phyloP scores from a whole-genome alignment of 2,113 vertebrate genomes.

The Hoplias malabaricus region DNA sequence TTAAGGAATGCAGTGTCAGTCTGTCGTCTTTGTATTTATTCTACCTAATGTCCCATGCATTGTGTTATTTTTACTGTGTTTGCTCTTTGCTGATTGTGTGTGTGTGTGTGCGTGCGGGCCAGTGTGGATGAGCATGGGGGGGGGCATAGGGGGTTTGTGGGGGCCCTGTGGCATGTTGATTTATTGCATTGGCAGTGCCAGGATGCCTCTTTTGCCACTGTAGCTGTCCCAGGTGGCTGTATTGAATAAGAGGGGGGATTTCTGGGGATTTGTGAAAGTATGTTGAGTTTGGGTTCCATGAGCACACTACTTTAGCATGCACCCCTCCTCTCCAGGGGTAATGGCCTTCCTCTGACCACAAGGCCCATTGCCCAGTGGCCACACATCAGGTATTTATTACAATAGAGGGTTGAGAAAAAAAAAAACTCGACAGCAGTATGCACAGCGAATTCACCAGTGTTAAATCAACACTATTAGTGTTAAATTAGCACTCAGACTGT shows the following conservation, averaged over 20 bases:
- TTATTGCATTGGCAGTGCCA: constrained; percentile 48
- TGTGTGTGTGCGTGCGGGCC: constrained; percentile 7
- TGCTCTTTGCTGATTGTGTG: constrained; percentile 8
- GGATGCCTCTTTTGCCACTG: constrained; percentile 32
- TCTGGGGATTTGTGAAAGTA: constrained; percentile 45
- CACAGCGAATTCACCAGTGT: too few species aligned
- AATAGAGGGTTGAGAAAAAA: neutral
- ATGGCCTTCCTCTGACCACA: neutral
- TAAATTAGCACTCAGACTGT: too few species aligned
- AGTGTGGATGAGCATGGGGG: neutral
- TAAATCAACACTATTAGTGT: too few species aligned
- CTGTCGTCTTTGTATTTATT: neutral
- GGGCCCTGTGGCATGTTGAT: constrained; percentile 42
- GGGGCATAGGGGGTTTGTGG: neutral
- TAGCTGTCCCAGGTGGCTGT: constrained; percentile 45
- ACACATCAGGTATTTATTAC: too few species aligned
- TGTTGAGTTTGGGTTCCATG: constrained; percentile 42
- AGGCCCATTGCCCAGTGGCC: neutral
- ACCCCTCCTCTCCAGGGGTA: neutral
- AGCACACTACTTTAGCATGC: constrained; percentile 41
- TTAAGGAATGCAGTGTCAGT: neutral
- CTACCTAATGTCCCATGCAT: neutral
- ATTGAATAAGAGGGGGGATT: constrained; percentile 51
- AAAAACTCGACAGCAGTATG: too few species aligned
- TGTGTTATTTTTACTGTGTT: constrained; percentile 7